Evolutionary conservation across 2,797 vertebrate species (phyloP), one percentile per base, ranked within the genome.

Genomic region (Momotus momota): DNA sequence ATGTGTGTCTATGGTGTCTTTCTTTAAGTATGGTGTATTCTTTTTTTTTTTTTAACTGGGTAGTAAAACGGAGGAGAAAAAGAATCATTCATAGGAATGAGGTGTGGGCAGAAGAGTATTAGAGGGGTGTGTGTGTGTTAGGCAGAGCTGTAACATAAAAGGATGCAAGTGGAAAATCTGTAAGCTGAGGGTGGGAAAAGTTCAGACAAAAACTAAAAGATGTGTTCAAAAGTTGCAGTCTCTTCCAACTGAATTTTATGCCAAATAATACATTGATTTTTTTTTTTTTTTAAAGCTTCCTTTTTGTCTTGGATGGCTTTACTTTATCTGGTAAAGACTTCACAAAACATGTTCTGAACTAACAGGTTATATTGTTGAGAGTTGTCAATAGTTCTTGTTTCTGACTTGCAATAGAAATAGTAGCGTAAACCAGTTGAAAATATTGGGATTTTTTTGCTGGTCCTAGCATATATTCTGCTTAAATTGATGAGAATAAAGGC

Each of bases 191-290:
- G 7, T 69, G 9, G 35, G 7, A 71, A 54, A 78, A 81, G 18
- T 79, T 40, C 40, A 48, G 43, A 45, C 5, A 20, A 20, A 58
- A 92, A 19, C 38, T 14, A 4, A 18, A 75, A 70, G 3, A 10
- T 57, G 17, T n/a, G 7, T 93, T 77, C 23, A 72, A 3, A 73
- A 58, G 15, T 48, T 67, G 31, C 27, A 19, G 12, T 62, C 86
- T 62, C 16, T 88, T 81, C 26, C 21, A 48, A 2, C 15, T 75
- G 29, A 66, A 23, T 51, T 67, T 84, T 77, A 43, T 81, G 29
- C 6, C 10, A 45, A 26, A 62, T 33, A 0, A 27, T 43, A 3
- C 0, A 31, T 38, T 81, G n/a, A n/a, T n/a, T n/a, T n/a, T n/a
- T n/a, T n/a, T 35, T 35, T 35, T 35, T 7, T 35, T 90, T 58